These are phyloP conservation scores for Vidua macroura DNA, from an alignment of 2,113 vertebrate species.

Conservation along the genomic window DNA sequence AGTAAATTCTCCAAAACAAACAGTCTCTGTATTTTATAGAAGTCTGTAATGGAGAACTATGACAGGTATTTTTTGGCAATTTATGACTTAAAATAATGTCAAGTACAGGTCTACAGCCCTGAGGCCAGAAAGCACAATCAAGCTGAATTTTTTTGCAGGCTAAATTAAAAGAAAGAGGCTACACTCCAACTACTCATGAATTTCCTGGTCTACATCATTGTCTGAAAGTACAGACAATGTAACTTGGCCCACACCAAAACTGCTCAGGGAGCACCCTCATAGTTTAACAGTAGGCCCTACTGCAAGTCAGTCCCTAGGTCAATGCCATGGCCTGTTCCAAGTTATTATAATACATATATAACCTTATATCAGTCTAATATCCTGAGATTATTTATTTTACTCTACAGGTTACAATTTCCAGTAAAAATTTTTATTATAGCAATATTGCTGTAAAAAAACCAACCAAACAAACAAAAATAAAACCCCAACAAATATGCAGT, in stretches of 20 bases:
- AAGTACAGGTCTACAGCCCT: neutral
- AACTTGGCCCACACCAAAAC: neutral
- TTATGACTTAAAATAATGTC: neutral
- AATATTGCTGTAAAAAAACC: neutral
- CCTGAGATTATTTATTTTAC: neutral
- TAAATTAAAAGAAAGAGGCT: neutral
- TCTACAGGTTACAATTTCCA: neutral
- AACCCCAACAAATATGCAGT: neutral
- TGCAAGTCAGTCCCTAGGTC: neutral
- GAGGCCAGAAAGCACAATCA: neutral
- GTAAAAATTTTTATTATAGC: neutral
- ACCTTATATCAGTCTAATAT: neutral
- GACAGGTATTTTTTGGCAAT: neutral
- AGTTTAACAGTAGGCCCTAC: neutral
- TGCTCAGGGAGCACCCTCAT: neutral
- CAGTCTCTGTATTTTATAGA: neutral
- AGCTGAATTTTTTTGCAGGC: neutral
- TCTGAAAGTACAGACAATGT: neutral
- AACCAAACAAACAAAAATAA: neutral
- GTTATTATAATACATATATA: neutral
- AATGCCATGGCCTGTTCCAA: neutral
- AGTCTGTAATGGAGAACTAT: neutral
- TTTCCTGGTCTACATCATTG: neutral
- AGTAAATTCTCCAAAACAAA: neutral
- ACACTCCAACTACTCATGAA: neutral